Evolutionary conservation across 2,888 invertebrate species (phyloP).

Genomic region (Hyposoter dolosus): DNA sequence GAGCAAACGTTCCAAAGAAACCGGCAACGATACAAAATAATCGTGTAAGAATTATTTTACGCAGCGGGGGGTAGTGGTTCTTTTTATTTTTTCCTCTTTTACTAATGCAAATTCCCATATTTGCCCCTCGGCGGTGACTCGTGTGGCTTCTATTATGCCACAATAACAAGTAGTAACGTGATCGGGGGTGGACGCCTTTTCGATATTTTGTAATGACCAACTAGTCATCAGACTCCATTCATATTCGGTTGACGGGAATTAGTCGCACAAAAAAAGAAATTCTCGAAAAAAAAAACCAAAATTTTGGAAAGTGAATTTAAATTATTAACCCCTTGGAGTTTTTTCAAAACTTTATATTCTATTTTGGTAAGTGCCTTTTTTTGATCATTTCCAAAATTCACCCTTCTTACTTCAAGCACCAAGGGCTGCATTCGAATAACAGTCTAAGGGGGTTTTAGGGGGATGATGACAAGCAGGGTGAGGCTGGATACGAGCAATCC

Average conservation of each 20-base stretch:
- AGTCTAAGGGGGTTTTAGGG: slow-evolving; percentile 42
- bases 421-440: slow-evolving; percentile 62
- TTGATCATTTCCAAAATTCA: slow-evolving; percentile 38
- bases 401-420: slow-evolving; percentile 52
- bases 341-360: neutral
- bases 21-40: slow-evolving; percentile 72
- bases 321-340: neutral
- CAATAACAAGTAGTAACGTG: slow-evolving; percentile 64
- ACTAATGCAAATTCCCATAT: slow-evolving; percentile 69
- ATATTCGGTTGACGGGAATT: neutral
- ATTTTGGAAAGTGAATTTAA: neutral
- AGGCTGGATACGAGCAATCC: slow-evolving; percentile 81
- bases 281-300: neutral
- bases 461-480: slow-evolving; percentile 65
- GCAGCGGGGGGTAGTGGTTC: slow-evolving; percentile 46
- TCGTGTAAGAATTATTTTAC: slow-evolving; percentile 68
- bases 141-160: slow-evolving; percentile 68
- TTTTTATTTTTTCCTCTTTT: slow-evolving; percentile 45
- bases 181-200: slow-evolving; percentile 34
- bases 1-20: slow-evolving; percentile 51
- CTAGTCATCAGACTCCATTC: slow-evolving; percentile 43
- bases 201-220: slow-evolving; percentile 50
- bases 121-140: slow-evolving; percentile 66
- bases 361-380: slow-evolving; percentile 18
- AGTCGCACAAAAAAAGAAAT: neutral